These are phyloP conservation scores for Sebastes kiyomatsui DNA, from an alignment of 2,797 vertebrate species.

Conservation along the genomic window DNA sequence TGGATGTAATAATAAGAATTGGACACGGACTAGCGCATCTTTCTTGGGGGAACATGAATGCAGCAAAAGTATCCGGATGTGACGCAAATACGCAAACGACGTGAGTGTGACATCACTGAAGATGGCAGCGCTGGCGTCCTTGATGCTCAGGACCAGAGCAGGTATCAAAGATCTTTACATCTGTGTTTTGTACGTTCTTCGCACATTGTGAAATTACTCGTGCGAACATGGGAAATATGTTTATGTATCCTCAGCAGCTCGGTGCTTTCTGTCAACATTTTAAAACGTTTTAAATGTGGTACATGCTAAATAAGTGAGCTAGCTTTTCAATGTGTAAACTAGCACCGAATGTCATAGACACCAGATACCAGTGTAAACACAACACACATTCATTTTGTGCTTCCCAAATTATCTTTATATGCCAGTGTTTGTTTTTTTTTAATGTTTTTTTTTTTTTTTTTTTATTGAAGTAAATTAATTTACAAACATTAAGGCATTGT, in stretches of 20 bases:
- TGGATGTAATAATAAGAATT: too few species aligned
- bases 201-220: rapidly evolving
- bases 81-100: background rate
- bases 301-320: background rate
- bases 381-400: too few species aligned
- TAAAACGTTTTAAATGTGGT: background rate
- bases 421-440: too few species aligned
- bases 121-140: conserved; percentile 80
- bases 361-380: background rate
- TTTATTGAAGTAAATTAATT: too few species aligned
- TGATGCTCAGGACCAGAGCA: conserved; percentile 60
- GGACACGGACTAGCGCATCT: rapidly evolving
- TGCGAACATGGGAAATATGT: rapidly evolving
- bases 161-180: conserved; percentile 38
- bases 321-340: background rate
- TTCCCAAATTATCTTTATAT: too few species aligned
- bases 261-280: background rate
- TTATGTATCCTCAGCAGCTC: rapidly evolving
- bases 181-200: rapidly evolving
- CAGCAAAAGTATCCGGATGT: conserved; percentile 13
- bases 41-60: background rate
- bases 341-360: background rate
- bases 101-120: conserved; percentile 27
- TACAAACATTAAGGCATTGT: too few species aligned
- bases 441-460: too few species aligned